Conservation (phyloP, 2,888 invertebrate species). For the Nemurella pictetii region DNA sequence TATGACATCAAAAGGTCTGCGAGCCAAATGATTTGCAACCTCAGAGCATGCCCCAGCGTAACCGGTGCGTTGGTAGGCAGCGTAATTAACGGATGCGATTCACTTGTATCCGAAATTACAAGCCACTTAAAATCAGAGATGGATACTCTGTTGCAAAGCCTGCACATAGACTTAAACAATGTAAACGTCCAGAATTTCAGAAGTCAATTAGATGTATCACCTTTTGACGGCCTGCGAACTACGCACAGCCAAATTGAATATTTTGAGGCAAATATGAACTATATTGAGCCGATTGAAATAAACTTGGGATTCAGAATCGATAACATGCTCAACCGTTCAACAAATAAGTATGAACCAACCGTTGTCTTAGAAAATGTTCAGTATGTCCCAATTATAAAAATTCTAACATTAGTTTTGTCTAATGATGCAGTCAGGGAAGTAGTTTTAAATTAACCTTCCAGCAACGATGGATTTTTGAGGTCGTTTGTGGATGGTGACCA, state of each 20-base stretch:
- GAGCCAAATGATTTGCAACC: constrained; percentile 13
- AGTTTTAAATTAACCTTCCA: not conserved
- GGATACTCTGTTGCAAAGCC: too few species aligned
- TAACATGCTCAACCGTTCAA: not conserved
- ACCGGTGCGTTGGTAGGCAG: constrained; percentile 4
- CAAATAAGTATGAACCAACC: not conserved
- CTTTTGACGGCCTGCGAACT: constrained; percentile 19
- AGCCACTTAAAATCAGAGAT: not conserved
- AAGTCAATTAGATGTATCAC: not conserved
- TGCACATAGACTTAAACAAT: not conserved
- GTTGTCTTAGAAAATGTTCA: constrained; percentile 11
- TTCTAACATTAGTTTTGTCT: constrained; percentile 16
- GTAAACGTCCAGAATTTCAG: not conserved
- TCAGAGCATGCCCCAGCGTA: constrained; percentile 5
- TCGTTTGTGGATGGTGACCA: constrained; percentile 14
- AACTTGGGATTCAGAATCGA: constrained; percentile 9
- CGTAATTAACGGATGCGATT: not conserved
- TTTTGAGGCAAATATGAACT: not conserved
- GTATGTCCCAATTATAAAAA: constrained; percentile 5
- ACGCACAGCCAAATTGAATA: constrained; percentile 3
- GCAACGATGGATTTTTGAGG: constrained; percentile 4
- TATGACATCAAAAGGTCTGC: too few species aligned
- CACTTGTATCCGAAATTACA: not conserved
- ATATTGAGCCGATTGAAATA: constrained; percentile 16
- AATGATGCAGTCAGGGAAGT: constrained; percentile 4